Base-by-base conservation (phyloP, 2,888 invertebrate genomes). In the Yponomeuta plumbellus region DNA sequence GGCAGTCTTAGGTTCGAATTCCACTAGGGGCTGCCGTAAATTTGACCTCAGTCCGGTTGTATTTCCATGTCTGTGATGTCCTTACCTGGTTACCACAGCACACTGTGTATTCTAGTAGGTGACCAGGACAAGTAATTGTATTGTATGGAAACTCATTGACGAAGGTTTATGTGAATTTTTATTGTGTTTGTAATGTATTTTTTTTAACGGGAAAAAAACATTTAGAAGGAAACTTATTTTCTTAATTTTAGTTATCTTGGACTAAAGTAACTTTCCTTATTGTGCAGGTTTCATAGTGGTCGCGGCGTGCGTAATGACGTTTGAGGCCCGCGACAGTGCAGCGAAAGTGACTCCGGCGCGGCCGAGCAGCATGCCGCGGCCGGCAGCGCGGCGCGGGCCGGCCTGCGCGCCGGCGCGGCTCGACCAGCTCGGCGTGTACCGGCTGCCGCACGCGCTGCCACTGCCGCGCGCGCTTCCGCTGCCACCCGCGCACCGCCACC, bases 221-320 rank as follows among this genome's bases (percentile, higher is more conserved):
- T n/a, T n/a, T n/a, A n/a, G n/a, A n/a, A n/a, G n/a, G n/a, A n/a
- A n/a, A n/a, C n/a, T n/a, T n/a, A n/a, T n/a, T n/a, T n/a, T n/a
- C n/a, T n/a, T n/a, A n/a, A n/a, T n/a, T 34, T 34, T 34, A 34
- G 26, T 4, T 26, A 26, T 26, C 44, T 52, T 13, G 13, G 1
- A 52, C 13, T 17, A 52, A 13, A 17, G 4, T 52, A 52, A 10
- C 44, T 17, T 8, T 13, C 44, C 44, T 52, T 3, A 61, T 11
- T 10, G 21, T 44, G 20, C 74, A 96, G 96, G 97, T 57, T 99
- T 99, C 83, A 97, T 98, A 73, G 97, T 99, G 58, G 98, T 99
- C 23, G 97, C 98, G 40, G 98, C 98, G 0, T 98, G 98, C 80
- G 99, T 99, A 66, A 97, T 99, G 96, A 99, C 98, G n/a, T 98